phyloP scores from a whole-genome alignment of 2,113 vertebrate species.

The Hippocampus comes region DNA sequence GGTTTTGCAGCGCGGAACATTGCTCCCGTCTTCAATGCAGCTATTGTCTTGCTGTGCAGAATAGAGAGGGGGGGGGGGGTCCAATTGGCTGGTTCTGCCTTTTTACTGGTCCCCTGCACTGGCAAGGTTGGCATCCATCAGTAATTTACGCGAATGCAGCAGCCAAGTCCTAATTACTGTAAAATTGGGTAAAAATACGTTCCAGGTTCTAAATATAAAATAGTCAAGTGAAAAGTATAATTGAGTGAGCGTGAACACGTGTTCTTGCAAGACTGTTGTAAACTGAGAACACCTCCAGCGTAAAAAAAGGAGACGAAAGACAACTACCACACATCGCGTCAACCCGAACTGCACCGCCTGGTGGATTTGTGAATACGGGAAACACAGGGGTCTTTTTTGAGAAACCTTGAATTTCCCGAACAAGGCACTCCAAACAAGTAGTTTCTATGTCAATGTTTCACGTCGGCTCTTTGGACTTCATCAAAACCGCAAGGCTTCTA shows the following conservation, averaged over 20 bases:
- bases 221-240: too few species aligned
- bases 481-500: not conserved
- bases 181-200: too few species aligned
- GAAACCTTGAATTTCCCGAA: not conserved
- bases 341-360: not conserved
- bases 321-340: not conserved
- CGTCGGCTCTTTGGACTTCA: not conserved
- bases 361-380: not conserved
- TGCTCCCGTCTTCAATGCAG: constrained; percentile 56
- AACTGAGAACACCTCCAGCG: too few species aligned
- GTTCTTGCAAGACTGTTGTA: too few species aligned
- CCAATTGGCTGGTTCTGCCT: not conserved
- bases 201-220: too few species aligned
- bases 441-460: not conserved
- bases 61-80: constrained; percentile 28
- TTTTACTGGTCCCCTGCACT: too few species aligned
- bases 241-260: too few species aligned
- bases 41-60: constrained; percentile 54
- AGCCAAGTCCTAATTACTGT: too few species aligned
- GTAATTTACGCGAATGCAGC: too few species aligned
- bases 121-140: too few species aligned
- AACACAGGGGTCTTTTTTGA: not conserved
- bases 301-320: not conserved
- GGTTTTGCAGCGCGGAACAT: constrained; percentile 37
- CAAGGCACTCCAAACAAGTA: not conserved